Evolutionary conservation across 2,113 vertebrate genomes (phyloP).

Genomic region (Lates calcarifer): DNA sequence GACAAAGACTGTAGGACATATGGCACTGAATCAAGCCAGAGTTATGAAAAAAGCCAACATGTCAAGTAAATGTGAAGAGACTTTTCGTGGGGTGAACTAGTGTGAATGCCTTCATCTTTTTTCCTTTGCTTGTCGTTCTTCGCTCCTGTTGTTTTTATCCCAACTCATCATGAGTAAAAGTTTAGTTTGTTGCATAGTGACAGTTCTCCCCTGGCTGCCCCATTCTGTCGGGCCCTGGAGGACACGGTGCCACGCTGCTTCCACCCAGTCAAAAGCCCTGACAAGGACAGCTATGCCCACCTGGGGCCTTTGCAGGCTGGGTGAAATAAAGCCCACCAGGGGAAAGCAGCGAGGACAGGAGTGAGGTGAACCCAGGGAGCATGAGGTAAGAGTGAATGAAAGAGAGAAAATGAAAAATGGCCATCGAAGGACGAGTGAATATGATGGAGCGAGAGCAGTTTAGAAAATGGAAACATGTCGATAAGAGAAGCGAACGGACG

Average conservation of each 20-base stretch:
- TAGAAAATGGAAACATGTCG: constrained; percentile 86
- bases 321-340: constrained; percentile 68
- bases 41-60: constrained; percentile 38
- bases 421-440: constrained; percentile 72
- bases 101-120: constrained; percentile 33
- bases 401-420: constrained; percentile 79
- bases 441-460: constrained; percentile 83
- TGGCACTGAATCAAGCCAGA: constrained; percentile 30
- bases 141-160: constrained; percentile 37
- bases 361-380: constrained; percentile 55
- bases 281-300: constrained; percentile 77
- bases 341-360: constrained; percentile 56
- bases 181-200: constrained; percentile 61
- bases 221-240: constrained; percentile 53
- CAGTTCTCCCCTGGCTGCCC: constrained; percentile 50
- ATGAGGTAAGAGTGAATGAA: constrained; percentile 64
- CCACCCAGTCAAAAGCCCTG: constrained; percentile 68
- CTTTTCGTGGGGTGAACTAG: constrained; percentile 41
- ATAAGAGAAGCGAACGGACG: constrained; percentile 80
- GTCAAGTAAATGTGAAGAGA: constrained; percentile 46
- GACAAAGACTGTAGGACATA: constrained; percentile 34
- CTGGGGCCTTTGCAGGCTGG: constrained; percentile 56
- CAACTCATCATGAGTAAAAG: constrained; percentile 53
- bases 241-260: constrained; percentile 62
- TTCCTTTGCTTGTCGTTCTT: constrained; percentile 45